These are phyloP conservation scores for Botia almorhae DNA, from an alignment of 2,797 vertebrate genomes.

Conservation along the genomic window DNA sequence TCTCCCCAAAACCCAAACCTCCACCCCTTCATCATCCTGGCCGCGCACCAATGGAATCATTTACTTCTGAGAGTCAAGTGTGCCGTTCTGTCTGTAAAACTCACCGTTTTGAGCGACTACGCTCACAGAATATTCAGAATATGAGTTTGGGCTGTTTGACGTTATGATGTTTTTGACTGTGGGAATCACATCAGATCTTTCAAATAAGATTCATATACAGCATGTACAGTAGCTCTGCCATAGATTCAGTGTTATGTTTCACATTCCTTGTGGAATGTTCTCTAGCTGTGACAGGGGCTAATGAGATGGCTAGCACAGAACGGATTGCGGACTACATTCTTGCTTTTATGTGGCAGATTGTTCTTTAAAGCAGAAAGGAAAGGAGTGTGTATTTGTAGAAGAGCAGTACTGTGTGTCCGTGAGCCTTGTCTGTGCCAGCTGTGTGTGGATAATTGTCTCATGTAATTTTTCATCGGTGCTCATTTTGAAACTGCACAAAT, in stretches of 20 bases:
- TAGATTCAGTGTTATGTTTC: neutral
- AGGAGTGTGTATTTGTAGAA: neutral
- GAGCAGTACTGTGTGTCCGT: neutral
- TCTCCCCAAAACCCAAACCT: too few relatives aligned
- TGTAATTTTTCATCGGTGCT: constrained; percentile 59
- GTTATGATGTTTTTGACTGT: too few relatives aligned
- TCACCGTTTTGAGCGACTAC: constrained; percentile 69
- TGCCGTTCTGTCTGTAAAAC: constrained; percentile 68
- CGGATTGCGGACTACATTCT: neutral
- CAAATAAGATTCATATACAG: neutral
- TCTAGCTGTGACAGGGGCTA: constrained; percentile 16
- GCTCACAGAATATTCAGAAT: neutral
- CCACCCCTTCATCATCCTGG: too few relatives aligned
- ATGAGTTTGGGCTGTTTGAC: too few relatives aligned
- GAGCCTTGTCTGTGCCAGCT: constrained; percentile 44
- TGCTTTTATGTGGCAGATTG: neutral
- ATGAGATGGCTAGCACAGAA: constrained; percentile 7
- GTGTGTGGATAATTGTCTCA: constrained; percentile 66
- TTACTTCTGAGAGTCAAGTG: constrained; percentile 51
- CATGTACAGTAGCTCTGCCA: constrained; percentile 6
- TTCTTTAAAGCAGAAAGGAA: neutral
- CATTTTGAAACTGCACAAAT: constrained; percentile 63
- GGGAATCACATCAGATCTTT: neutral
- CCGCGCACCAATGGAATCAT: constrained; percentile 66
- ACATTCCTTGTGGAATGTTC: neutral